Evolutionary conservation across 1,140 invertebrate genomes (phyloP).

Genomic region (Trigoniulus corallinus): DNA sequence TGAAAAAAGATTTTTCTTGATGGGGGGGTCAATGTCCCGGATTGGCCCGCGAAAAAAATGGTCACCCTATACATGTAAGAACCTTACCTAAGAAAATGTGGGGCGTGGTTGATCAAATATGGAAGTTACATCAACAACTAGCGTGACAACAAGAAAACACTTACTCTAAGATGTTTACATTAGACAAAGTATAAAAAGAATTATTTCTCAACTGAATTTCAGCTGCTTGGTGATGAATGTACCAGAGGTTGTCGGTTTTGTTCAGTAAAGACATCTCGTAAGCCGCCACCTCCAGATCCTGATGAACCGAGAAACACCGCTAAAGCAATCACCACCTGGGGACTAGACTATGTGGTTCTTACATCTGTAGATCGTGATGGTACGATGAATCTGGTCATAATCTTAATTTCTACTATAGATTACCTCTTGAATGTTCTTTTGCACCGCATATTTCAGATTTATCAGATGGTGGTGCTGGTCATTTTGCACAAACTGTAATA

Average conservation of each 20-base stretch:
- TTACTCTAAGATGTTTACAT: too few species aligned
- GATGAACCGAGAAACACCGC: slow-evolving; percentile 88
- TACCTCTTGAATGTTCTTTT: not conserved
- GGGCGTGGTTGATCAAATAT: too few species aligned
- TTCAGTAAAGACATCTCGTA: slow-evolving; percentile 88
- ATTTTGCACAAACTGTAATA: slow-evolving; percentile 77
- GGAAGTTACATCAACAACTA: too few species aligned
- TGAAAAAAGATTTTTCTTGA: too few species aligned
- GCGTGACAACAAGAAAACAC: too few species aligned
- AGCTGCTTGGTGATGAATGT: slow-evolving; percentile 84
- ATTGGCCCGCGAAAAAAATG: too few species aligned
- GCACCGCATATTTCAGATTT: slow-evolving; percentile 43
- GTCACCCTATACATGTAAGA: too few species aligned
- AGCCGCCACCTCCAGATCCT: slow-evolving; percentile 78
- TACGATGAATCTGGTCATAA: slow-evolving; percentile 20
- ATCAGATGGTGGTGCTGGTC: slow-evolving; percentile 71
- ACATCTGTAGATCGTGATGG: slow-evolving; percentile 97
- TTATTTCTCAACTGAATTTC: too few species aligned
- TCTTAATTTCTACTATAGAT: too few species aligned
- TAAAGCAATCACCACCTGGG: slow-evolving; percentile 79
- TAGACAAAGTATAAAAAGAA: too few species aligned
- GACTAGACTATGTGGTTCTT: slow-evolving; percentile 90
- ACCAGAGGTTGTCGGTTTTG: slow-evolving; percentile 88
- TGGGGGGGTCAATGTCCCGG: too few species aligned
- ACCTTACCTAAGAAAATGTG: too few species aligned